Evolutionary conservation across 2,888 invertebrate genomes (phyloP), one percentile per base, ranked within the genome.

Genomic region (Trissoscelio sp.): DNA sequence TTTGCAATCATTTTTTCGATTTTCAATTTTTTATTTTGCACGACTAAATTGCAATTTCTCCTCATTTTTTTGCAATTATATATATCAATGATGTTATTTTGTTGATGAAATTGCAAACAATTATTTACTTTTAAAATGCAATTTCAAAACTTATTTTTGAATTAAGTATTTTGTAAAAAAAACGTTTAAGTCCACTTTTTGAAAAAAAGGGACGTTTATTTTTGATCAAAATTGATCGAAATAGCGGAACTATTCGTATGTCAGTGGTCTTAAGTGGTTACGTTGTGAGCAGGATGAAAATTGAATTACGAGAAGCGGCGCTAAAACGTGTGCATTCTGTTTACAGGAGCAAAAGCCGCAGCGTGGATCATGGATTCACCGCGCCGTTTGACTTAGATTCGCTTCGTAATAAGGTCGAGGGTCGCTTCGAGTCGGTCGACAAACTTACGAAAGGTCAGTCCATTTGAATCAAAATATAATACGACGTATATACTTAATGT

Each of bases 331-430:
- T 58, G 60, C 37, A 69, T 77, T 81, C 42, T 84, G 58, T 85
- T 85, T 84, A 34, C 94, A 97, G 97, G 96, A 97, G 96, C 92
- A 97, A 97, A 92, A 97, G 97, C 92, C 95, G 96, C 88, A 97
- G 97, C 88, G 97, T 97, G 88, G 97, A 97, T 93, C 97, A 97
- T 94, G 97, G 97, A 89, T 95, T 97, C 90, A 94, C 96, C 83
- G 94, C 96, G 85, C 96, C 96, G 83, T 96, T 96, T 91, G 97
- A 97, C 92, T 93, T 97, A 93, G 96, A 96, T 86, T 94, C 96
- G 70, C 93, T 97, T 81, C 95, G 96, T 87, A 95, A 95, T 89
- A 96, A 96, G 93, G 96, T 97, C 89, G 97, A 97, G 92, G 95
- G 96, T 89, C 95, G 96, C 88, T 95, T 96, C 92, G 96, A 96